phyloP scores from a whole-genome alignment of 1,140 invertebrate species.

The Parapsyche elsis region DNA sequence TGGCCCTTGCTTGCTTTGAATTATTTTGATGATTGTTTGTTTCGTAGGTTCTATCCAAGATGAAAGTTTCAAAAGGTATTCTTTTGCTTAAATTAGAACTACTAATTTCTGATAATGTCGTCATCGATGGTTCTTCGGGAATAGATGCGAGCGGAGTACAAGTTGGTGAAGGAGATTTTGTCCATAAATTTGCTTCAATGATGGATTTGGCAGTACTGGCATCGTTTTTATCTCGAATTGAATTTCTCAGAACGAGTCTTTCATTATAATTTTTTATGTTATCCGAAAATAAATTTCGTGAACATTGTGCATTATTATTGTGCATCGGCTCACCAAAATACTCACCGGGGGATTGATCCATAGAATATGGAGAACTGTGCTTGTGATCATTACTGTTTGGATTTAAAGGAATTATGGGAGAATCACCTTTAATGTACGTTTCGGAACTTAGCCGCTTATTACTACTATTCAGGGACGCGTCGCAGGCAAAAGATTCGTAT shows the following conservation, averaged over 20 bases:
- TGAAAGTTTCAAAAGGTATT: constrained; percentile 50
- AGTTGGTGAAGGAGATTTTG: constrained; percentile 62
- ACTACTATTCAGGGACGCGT: constrained; percentile 41
- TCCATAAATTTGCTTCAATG: constrained; percentile 59
- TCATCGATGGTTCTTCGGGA: constrained; percentile 64
- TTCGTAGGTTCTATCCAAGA: constrained; percentile 51
- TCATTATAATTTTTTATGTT: constrained; percentile 48
- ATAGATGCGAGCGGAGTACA: constrained; percentile 64
- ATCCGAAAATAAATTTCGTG: constrained; percentile 39
- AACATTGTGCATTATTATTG: not conserved
- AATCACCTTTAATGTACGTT: constrained; percentile 65
- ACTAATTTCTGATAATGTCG: constrained; percentile 56
- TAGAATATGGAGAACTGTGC: constrained; percentile 53
- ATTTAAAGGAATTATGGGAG: constrained; percentile 59
- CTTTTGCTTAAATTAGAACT: constrained; percentile 17
- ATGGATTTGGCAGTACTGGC: constrained; percentile 39
- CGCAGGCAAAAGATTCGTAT: constrained; percentile 54
- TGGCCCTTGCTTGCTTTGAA: not conserved
- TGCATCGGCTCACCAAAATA: too few relatives aligned
- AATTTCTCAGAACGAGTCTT: constrained; percentile 44
- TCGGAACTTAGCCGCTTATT: constrained; percentile 60
- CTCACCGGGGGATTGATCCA: constrained; percentile 48
- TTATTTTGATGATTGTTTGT: constrained; percentile 24
- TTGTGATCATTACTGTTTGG: constrained; percentile 43
- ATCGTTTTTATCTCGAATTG: constrained; percentile 50